A percentile compares a stretch with the other conserved stretches of the same genome.
Conservation (phyloP, 2,797 vertebrate genomes). For the Serranus cabrilla region DNA sequence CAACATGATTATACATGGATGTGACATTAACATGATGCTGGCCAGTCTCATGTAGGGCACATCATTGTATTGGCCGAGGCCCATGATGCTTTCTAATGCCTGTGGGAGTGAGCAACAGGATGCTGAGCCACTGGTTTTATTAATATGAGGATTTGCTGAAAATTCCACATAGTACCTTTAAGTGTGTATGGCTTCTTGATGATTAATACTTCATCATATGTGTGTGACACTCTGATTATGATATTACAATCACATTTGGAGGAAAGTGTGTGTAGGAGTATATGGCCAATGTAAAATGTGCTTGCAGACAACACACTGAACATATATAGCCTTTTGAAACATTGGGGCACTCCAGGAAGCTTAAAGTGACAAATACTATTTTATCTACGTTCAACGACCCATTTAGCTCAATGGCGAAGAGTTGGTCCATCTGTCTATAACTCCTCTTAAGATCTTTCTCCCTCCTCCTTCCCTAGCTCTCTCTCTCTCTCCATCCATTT, state of each 20-base stretch:
- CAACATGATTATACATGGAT: too few relatives aligned
- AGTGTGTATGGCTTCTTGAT: neutral
- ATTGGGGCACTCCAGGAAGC: constrained; percentile 24
- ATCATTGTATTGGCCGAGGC: too few relatives aligned
- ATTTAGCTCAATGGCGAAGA: constrained; percentile 57
- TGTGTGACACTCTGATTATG: neutral
- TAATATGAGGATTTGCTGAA: too few relatives aligned
- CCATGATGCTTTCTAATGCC: too few relatives aligned
- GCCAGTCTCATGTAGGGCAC: too few relatives aligned
- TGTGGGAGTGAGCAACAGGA: too few relatives aligned
- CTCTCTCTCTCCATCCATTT: constrained; percentile 56
- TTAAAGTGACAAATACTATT: constrained; percentile 58
- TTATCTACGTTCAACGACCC: constrained; percentile 45
- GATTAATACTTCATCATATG: neutral
- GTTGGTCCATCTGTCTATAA: constrained; percentile 66
- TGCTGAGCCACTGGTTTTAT: too few relatives aligned
- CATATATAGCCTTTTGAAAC: constrained; percentile 19
- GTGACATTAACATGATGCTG: too few relatives aligned
- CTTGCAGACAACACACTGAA: constrained; percentile 26
- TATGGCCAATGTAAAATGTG: neutral
- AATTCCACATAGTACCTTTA: neutral
- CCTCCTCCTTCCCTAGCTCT: constrained; percentile 28
- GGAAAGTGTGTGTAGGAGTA: neutral
- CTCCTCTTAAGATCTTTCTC: constrained; percentile 52
- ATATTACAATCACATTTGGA: neutral